Evolutionary conservation across 2,888 invertebrate genomes (phyloP), one percentile per base, ranked within the genome.

Genomic region (Anarsia innoxiella): DNA sequence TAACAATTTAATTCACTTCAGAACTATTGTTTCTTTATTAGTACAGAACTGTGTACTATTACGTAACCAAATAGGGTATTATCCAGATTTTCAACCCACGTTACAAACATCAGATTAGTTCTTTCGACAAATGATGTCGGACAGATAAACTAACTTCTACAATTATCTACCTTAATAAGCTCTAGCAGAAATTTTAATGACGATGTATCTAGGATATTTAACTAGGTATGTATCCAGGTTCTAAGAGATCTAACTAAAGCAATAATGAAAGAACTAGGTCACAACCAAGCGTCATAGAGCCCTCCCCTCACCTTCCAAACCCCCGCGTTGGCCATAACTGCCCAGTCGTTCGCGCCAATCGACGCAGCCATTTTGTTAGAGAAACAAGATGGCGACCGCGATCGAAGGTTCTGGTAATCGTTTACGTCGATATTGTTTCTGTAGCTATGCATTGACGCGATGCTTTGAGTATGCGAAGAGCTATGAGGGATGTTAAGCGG

Each of bases 231-330:
- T n/a, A n/a, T n/a, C n/a, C n/a, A n/a, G n/a, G n/a, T 25, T 25
- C 25, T 25, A 25, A 35, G 62, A 73, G 83, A 82, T 78, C 80
- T 82, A 71, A 79, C 74, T 62, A 71, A 71, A 74, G 62, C 66
- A 55, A 47, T 52, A 19, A 61, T 47, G 46, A 59, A 60, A 60
- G 42, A 48, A 60, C 62, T 65, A 69, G 60, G 51, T 56, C 55
- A 56, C 56, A 59, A 49, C 53, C 51, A 68, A 69, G 66, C 68
- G 36, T 48, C 56, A 39, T 59, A 66, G 65, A 67, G 75, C 84
- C 80, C 77, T 68, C 78, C 83, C 83, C 85, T 85, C 85, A 86
- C 86, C 86, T 86, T 86, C 86, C 86, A 86, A 42, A 77, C 70
- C 45, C 67, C 67, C 39, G 73, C 66, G 49, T 78, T 82, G 57